Evolutionary conservation across 2,888 invertebrate genomes (phyloP).

Genomic region (Plagodis dolabraria): DNA sequence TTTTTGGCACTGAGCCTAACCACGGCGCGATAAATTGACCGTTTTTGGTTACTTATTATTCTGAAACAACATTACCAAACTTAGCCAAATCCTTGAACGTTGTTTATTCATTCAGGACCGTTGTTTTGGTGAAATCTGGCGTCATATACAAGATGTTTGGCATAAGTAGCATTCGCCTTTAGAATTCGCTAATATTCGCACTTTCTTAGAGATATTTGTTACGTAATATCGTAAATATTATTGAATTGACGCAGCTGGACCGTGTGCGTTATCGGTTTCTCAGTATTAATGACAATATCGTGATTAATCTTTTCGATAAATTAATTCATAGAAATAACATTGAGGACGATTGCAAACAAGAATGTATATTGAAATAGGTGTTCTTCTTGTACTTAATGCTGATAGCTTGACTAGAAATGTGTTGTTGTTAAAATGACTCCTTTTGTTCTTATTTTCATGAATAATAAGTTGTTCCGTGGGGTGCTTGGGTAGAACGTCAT

Average conservation of each 20-base stretch:
- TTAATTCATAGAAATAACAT: too few relatives aligned
- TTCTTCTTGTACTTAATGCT: too few relatives aligned
- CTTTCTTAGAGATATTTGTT: constrained; percentile 33
- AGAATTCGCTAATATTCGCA: constrained; percentile 14
- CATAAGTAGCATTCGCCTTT: constrained; percentile 12
- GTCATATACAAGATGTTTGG: constrained; percentile 17
- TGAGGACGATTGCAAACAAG: too few relatives aligned
- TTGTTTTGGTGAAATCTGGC: constrained; percentile 39
- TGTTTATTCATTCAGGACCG: constrained; percentile 35
- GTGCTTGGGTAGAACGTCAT: too few relatives aligned
- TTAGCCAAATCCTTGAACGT: constrained; percentile 28
- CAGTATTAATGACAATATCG: constrained; percentile 21
- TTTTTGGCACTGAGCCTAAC: constrained; percentile 10
- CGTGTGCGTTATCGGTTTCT: constrained; percentile 14
- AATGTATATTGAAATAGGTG: too few relatives aligned
- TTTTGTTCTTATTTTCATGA: too few relatives aligned
- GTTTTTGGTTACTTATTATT: constrained; percentile 21
- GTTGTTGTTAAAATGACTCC: too few relatives aligned
- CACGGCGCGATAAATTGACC: constrained; percentile 5
- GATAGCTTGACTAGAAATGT: too few relatives aligned
- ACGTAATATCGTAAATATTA: constrained; percentile 20
- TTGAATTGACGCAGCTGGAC: constrained; percentile 28
- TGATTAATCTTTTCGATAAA: too few relatives aligned
- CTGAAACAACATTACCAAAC: constrained; percentile 16
- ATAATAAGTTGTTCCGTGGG: too few relatives aligned